A percentile compares a stretch with the other conserved stretches of the same genome.
Conservation (phyloP, 2,113 vertebrate species). For the Ictalurus punctatus region DNA sequence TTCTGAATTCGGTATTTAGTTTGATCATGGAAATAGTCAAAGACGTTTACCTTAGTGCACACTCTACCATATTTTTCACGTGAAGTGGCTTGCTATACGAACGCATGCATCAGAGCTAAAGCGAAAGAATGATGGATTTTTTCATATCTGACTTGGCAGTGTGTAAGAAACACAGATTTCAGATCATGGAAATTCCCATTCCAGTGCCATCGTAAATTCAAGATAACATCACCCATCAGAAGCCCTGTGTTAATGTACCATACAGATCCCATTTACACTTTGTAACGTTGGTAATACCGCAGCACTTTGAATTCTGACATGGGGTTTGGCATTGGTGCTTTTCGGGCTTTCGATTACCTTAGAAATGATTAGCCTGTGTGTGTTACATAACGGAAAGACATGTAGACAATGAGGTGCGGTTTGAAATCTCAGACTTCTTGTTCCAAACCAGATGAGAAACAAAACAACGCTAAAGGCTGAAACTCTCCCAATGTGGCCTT, state of each 20-base stretch:
- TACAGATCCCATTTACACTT: neutral
- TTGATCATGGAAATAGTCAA: neutral
- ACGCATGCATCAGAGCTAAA: neutral
- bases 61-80: neutral
- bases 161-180: neutral
- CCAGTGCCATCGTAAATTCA: slow-evolving; percentile 5
- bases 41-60: neutral
- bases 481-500: slow-evolving; percentile 44
- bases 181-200: neutral
- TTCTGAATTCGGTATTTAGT: neutral
- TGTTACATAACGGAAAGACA: slow-evolving; percentile 56
- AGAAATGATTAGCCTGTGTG: neutral
- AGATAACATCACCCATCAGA: neutral
- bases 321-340: neutral
- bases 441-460: slow-evolving; percentile 57
- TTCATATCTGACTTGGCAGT: neutral
- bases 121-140: slow-evolving; percentile 14
- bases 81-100: neutral
- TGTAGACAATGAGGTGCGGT: slow-evolving; percentile 53
- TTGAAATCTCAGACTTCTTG: slow-evolving; percentile 49
- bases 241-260: neutral
- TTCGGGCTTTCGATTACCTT: neutral
- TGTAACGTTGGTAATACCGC: neutral
- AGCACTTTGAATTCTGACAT: slow-evolving; percentile 4
- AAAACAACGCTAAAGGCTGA: slow-evolving; percentile 41